A percentile compares a stretch with the other conserved stretches of the same genome.
These are phyloP conservation scores for Hormaphis cornu DNA, from an alignment of 1,140 invertebrate species.

Conservation along the genomic window DNA sequence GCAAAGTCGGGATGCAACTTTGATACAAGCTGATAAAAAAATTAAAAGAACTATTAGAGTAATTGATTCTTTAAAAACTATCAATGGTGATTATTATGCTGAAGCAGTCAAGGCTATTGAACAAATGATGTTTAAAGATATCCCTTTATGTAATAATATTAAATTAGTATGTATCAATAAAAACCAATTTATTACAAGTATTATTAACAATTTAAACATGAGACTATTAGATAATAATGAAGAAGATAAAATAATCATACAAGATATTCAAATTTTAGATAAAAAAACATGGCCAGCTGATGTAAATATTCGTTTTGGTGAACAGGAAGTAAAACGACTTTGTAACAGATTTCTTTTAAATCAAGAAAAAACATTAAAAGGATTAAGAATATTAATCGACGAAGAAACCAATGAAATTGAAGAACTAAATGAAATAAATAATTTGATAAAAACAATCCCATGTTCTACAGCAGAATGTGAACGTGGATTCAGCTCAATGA, in stretches of 20 bases:
- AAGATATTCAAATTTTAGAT: neutral
- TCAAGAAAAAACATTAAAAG: neutral
- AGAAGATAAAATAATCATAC: neutral
- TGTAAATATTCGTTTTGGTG: neutral
- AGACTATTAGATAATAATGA: neutral
- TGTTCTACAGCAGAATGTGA: neutral
- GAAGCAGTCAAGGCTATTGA: neutral
- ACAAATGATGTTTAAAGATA: neutral
- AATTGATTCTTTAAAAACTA: slow-evolving; percentile 5
- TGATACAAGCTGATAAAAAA: neutral
- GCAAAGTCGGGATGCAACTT: neutral
- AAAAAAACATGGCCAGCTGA: slow-evolving; percentile 1
- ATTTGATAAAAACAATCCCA: neutral
- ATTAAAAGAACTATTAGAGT: neutral
- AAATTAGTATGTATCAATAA: neutral
- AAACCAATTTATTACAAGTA: neutral
- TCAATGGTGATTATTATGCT: neutral
- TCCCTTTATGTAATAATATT: neutral
- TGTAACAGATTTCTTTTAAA: neutral
- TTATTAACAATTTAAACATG: neutral
- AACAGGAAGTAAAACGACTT: neutral
- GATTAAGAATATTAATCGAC: neutral
- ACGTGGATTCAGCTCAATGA: neutral
- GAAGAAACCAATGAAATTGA: neutral
- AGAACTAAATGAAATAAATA: neutral